Percentiles rank a stretch among this genome's conserved stretches.
phyloP scores from a whole-genome alignment of 2,888 invertebrate genomes.

The Eupithecia dodoneata region DNA sequence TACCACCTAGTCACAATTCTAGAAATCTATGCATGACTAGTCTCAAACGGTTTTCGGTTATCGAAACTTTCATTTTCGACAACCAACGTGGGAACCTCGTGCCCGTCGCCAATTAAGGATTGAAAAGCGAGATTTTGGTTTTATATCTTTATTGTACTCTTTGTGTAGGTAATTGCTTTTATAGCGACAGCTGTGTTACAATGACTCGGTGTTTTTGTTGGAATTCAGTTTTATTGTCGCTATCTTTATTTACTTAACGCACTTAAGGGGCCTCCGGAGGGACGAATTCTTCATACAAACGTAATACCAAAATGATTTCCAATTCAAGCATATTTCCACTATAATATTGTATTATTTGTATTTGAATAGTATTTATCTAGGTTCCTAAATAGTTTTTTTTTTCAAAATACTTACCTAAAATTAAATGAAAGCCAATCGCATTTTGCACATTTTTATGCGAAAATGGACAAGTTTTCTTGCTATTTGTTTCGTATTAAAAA shows the following conservation, averaged over 20 bases:
- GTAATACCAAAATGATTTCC: too few species aligned
- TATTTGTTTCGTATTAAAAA: too few species aligned
- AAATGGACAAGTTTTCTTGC: too few species aligned
- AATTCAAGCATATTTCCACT: too few species aligned
- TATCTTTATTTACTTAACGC: neutral
- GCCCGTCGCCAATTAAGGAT: constrained; percentile 37
- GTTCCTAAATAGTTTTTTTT: too few species aligned
- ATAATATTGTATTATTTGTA: too few species aligned
- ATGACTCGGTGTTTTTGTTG: constrained; percentile 10
- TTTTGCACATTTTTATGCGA: too few species aligned
- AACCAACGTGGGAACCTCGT: constrained; percentile 48
- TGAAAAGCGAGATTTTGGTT: constrained; percentile 41
- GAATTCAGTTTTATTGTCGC: constrained; percentile 9
- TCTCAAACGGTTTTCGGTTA: constrained; percentile 34
- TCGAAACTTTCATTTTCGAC: constrained; percentile 54
- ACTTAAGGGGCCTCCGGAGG: too few species aligned
- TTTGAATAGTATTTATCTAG: too few species aligned
- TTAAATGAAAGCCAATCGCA: too few species aligned
- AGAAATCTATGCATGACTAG: constrained; percentile 39
- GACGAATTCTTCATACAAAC: too few species aligned
- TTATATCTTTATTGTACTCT: constrained; percentile 14
- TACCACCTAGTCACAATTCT: constrained; percentile 9
- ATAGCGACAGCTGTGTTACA: constrained; percentile 30
- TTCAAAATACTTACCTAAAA: too few species aligned
- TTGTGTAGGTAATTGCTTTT: constrained; percentile 28